Evolutionary conservation across 2,797 vertebrate species (phyloP).

Genomic region (Varecia variegata): DNA sequence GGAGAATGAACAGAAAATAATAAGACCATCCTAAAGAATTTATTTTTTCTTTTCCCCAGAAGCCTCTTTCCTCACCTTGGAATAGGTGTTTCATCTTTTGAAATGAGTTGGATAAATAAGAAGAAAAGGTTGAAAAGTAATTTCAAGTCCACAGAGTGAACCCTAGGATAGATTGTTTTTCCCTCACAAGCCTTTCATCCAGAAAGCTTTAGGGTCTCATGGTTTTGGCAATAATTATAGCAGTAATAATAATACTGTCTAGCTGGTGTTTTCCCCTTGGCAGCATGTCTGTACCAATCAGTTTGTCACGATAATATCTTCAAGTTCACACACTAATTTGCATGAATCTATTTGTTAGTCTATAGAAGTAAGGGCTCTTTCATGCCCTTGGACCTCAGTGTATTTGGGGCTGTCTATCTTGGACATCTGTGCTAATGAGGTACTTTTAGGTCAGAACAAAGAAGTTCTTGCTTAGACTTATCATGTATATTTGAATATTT

Average conservation of each 20-base stretch:
- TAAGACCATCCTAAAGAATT: constrained; percentile 60
- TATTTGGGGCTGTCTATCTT: constrained; percentile 54
- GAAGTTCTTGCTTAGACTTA: constrained; percentile 60
- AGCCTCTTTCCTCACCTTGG: constrained; percentile 71
- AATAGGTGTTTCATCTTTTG: constrained; percentile 77
- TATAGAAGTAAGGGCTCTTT: constrained; percentile 58
- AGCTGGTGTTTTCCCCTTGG: constrained; percentile 42
- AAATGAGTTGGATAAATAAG: constrained; percentile 78
- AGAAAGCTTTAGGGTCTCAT: constrained; percentile 68
- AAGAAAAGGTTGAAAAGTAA: constrained; percentile 80
- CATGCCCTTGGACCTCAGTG: constrained; percentile 31
- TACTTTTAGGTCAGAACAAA: constrained; percentile 57
- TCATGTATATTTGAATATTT: constrained; percentile 66
- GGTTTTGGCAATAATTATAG: constrained; percentile 62
- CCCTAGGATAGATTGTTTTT: constrained; percentile 68
- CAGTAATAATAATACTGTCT: constrained; percentile 61
- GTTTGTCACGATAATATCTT: constrained; percentile 62
- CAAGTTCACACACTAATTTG: constrained; percentile 66
- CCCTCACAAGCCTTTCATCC: constrained; percentile 59
- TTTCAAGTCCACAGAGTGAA: constrained; percentile 74
- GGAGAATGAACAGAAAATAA: constrained; percentile 63
- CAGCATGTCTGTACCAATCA: neutral
- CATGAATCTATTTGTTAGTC: constrained; percentile 73
- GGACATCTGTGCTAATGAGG: constrained; percentile 31
- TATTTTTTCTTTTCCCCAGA: constrained; percentile 55